Base-by-base conservation (phyloP, 2,888 invertebrate genomes). In the Rhopalosiphum nymphaeae region DNA sequence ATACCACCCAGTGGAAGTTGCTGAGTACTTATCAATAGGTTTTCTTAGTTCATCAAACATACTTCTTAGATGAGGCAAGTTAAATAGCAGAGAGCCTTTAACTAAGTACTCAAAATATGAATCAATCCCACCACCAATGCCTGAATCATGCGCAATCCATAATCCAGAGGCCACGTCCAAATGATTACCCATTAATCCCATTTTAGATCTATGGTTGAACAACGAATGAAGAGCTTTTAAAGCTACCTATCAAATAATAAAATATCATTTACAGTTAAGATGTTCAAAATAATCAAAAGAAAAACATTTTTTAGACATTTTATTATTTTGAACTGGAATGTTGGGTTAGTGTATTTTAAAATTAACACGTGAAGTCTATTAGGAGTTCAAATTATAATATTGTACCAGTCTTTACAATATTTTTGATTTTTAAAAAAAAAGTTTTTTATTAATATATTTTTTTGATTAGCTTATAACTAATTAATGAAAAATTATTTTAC, bases 101-200 rank as follows among this genome's bases (percentile, higher is more conserved):
- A 99, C 99, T 95, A 99, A 96, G 96, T 99, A 99, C 96, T 99
- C 99, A 96, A 98, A 99, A 96, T 99, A 99, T 0, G 99, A 99
- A 96, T 99, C 99, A 2, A 99, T 98, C 0, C 99, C 99, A 10
- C 98, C 98, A 26, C 98, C 99, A 95, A 99, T 99, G 42, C 99
- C 99, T n/a, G 99, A 98, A 96, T 99, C 99, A 95, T 98, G 97
- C 0, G 99, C 99, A 0, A 99, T 99, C 99, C 99, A 99, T 56
- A 98, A 97, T 0, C 99, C 99, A 0, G 98, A 98, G 96, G 98
- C 97, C 5, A 99, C 98, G 96, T 99, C 99, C 85, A 99, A 98
- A 96, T 99, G 99, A 96, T 99, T 99, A 0, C 99, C 99, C 94
- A 99, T 97, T 57, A 99, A 96, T 0, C 98, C 98, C 95, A 99